Base-by-base conservation (phyloP, 2,113 vertebrate species). In the Megatriorchis doriae region DNA sequence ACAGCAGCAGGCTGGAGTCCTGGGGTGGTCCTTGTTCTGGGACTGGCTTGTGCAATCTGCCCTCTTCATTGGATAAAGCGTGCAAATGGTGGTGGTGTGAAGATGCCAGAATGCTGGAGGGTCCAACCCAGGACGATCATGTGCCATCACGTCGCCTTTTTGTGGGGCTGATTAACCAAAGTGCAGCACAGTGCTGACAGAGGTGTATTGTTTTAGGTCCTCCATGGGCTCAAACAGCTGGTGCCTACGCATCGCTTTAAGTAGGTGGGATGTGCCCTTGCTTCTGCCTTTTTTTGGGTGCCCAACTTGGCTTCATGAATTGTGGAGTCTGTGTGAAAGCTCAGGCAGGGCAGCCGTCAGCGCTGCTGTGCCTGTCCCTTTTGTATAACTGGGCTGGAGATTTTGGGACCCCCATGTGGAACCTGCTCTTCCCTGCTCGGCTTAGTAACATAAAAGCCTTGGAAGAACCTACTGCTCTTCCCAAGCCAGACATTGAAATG, bases 111-210 rank as follows among this genome's bases (percentile, higher is more conserved):
- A n/a, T 10, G n/a, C 74, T 80, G 75, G 66, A 59, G 29, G 27
- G 25, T 18, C 21, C 29, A 78, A 7, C 10, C 27, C 34, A 6
- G 65, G 52, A 75, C 47, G 31, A 50, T 65, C 66, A 31, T 0
- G 0, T 55, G 7, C n/a, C 13, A 8, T 61, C 67, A 66, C 1
- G 0, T 10, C 1, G 0, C 26, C n/a, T 84, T 71, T 82, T 63
- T 9, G 0, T 38, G 55, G n/a, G 42, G 12, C 45, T 58, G 45
- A 20, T 65, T 47, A 53, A 48, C 77, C 40, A 15, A 50, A 85
- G 31, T 5, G 53, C 81, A 68, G 86, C 56, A 7, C 19, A 13
- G 40, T 2, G 2, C 67, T 88, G 67, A 43, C 62, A 82, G 62
- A 70, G 14, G 7, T 25, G 7, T 18, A 13, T 34, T 78, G 65